A percentile compares a stretch with the other conserved stretches of the same genome.
phyloP scores from a whole-genome alignment of 2,888 invertebrate species.

The Acanthosoma haemorrhoidale region DNA sequence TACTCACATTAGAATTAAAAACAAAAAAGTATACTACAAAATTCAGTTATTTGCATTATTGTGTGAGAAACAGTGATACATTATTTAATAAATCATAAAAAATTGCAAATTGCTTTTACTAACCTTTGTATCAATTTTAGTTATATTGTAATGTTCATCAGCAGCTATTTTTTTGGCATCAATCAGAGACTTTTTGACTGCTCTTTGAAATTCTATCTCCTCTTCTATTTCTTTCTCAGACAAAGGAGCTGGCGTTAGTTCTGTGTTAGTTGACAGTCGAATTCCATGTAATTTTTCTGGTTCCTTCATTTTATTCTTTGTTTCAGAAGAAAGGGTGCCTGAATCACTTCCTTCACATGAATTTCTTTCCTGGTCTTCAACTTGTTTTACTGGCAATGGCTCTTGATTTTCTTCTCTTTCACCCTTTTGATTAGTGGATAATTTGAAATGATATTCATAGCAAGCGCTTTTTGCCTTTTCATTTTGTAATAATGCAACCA shows the following conservation, averaged over 20 bases:
- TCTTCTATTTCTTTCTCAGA: not conserved
- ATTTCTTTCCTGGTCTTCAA: not conserved
- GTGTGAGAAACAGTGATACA: no score
- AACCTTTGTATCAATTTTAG: not conserved
- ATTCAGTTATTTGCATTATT: no score
- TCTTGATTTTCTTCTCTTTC: not conserved
- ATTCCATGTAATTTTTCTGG: not conserved
- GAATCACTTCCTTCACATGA: not conserved
- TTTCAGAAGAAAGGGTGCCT: not conserved
- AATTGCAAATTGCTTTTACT: no score
- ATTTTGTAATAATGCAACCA: constrained; percentile 27
- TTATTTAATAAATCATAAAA: no score
- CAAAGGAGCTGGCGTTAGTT: not conserved
- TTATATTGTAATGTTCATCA: not conserved
- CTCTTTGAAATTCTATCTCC: not conserved
- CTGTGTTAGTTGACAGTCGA: not conserved
- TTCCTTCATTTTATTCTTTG: no score
- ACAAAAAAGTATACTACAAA: no score
- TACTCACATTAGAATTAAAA: no score
- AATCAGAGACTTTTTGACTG: not conserved
- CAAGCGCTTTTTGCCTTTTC: constrained; percentile 33
- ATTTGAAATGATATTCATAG: constrained; percentile 34
- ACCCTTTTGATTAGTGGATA: constrained; percentile 22
- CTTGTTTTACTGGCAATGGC: not conserved
- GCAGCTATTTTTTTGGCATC: not conserved